Evolutionary conservation across 2,888 invertebrate species (phyloP).

Genomic region (Leptinotarsa tumamoca): DNA sequence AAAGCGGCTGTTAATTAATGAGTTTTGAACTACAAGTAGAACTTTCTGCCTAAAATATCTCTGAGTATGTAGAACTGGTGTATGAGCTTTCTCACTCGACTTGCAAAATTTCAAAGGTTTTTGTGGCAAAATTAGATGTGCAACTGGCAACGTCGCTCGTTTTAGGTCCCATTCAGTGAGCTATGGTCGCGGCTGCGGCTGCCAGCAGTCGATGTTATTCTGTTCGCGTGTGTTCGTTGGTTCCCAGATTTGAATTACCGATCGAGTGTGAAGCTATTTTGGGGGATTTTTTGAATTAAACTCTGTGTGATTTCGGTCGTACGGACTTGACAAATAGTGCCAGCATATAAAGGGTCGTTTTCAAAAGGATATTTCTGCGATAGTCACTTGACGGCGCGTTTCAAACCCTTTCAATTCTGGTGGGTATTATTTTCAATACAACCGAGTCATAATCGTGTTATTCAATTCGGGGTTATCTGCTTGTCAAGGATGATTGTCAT

Average conservation of each 20-base stretch:
- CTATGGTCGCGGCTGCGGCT: conserved; percentile 9
- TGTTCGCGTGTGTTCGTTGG: neutral
- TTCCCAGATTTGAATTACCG: neutral
- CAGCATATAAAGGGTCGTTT: neutral
- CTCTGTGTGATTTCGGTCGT: neutral
- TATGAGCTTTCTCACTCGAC: too few relatives aligned
- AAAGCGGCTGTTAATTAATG: too few relatives aligned
- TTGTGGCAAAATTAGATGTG: neutral
- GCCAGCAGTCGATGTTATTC: neutral
- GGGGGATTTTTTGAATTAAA: conserved; percentile 31
- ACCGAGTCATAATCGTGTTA: too few relatives aligned
- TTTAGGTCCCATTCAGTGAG: conserved; percentile 2
- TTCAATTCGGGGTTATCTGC: too few relatives aligned
- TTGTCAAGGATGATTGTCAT: too few relatives aligned
- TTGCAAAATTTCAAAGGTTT: neutral
- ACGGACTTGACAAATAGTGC: neutral
- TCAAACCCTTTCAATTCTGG: too few relatives aligned
- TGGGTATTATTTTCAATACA: too few relatives aligned
- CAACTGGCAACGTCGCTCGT: conserved; percentile 19
- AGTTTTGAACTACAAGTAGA: too few relatives aligned
- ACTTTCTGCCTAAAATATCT: too few relatives aligned
- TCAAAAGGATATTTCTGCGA: neutral
- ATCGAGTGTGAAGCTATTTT: neutral
- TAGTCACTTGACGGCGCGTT: neutral
- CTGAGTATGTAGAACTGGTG: too few relatives aligned